Evolutionary conservation across 2,888 invertebrate genomes (phyloP).

Genomic region (Drosophila paucipuncta): DNA sequence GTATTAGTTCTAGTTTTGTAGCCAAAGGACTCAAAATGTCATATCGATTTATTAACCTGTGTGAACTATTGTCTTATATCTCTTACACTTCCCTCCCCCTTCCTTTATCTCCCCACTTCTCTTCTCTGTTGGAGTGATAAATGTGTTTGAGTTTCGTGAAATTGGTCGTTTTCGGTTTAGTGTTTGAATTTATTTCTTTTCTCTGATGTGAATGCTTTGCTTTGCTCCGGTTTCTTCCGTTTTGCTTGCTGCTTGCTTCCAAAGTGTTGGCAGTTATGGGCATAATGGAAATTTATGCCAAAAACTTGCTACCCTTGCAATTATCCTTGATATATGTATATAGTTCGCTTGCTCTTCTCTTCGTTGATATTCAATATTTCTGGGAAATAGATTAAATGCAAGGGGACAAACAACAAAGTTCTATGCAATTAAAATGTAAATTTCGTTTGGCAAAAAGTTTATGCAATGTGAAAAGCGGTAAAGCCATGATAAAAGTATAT

Average conservation of each 20-base stretch:
- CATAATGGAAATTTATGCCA: constrained; percentile 77
- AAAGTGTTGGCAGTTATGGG: constrained; percentile 63
- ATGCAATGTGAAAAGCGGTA: constrained; percentile 52
- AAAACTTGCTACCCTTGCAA: constrained; percentile 66
- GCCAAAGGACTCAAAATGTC: constrained; percentile 67
- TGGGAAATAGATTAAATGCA: constrained; percentile 73
- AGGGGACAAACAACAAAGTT: constrained; percentile 68
- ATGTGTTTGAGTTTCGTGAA: constrained; percentile 67
- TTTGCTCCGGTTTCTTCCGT: neutral
- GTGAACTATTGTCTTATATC: constrained; percentile 73
- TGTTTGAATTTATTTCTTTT: constrained; percentile 74
- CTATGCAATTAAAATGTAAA: constrained; percentile 82
- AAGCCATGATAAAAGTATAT: constrained; percentile 49
- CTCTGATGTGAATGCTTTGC: constrained; percentile 4
- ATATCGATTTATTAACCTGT: constrained; percentile 83
- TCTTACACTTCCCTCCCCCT: neutral
- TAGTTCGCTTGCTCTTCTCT: neutral
- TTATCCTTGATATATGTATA: constrained; percentile 64
- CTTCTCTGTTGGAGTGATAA: constrained; percentile 51
- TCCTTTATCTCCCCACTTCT: neutral
- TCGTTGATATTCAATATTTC: constrained; percentile 79
- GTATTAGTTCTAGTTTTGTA: constrained; percentile 32
- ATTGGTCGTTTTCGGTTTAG: constrained; percentile 71
- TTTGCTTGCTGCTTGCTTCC: constrained; percentile 10
- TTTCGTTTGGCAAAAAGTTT: constrained; percentile 64